phyloP scores from a whole-genome alignment of 1,140 invertebrate species.

The Rhynchophorus ferrugineus region DNA sequence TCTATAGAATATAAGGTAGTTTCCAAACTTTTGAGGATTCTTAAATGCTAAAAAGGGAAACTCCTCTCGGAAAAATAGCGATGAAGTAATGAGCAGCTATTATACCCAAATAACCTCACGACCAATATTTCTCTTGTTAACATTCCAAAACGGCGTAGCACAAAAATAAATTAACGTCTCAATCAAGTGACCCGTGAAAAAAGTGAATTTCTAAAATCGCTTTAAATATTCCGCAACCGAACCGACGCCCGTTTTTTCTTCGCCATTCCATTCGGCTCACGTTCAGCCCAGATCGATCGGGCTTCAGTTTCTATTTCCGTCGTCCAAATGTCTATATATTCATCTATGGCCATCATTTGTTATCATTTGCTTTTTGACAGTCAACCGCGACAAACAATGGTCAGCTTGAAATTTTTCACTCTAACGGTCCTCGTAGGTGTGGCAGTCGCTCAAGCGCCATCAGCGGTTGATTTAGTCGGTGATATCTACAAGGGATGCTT shows the following conservation, averaged over 20 bases:
- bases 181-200: no score
- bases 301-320: conserved; percentile 41
- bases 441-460: conserved; percentile 29
- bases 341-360: conserved; percentile 19
- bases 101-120: no score
- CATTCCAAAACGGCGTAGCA: no score
- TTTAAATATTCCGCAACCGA: background rate
- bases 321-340: conserved; percentile 22
- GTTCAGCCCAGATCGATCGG: conserved; percentile 35
- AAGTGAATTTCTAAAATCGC: background rate
- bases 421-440: conserved; percentile 20
- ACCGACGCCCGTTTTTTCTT: background rate
- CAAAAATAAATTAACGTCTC: background rate
- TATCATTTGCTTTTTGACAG: conserved; percentile 21
- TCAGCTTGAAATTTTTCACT: conserved; percentile 25
- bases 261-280: conserved; percentile 30
- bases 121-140: no score
- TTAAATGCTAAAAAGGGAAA: no score
- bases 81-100: no score
- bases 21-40: no score
- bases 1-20: no score
- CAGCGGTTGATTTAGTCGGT: conserved; percentile 50
- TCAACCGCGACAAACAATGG: conserved; percentile 17
- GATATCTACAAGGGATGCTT: conserved; percentile 58
- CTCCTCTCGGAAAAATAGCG: no score